phyloP scores from a whole-genome alignment of 2,113 vertebrate genomes.

The Fregetta grallaria region DNA sequence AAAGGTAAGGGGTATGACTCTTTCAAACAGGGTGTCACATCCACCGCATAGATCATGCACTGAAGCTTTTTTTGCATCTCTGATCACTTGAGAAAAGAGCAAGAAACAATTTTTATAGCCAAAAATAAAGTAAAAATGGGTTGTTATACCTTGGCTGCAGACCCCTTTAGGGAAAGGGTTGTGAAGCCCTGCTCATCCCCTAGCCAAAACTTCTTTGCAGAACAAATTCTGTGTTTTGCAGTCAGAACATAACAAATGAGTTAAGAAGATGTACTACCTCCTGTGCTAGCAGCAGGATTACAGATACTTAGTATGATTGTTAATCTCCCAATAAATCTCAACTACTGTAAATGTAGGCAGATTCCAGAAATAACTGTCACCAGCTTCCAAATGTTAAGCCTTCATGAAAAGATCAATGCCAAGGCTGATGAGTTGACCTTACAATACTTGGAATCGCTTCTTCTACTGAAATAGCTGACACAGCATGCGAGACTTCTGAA shows the following conservation, averaged over 20 bases:
- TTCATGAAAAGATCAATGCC: background rate
- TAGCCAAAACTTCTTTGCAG: background rate
- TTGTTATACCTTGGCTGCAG: background rate
- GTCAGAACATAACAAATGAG: background rate
- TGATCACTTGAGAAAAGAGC: background rate
- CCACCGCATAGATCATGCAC: background rate
- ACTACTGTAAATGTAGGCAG: background rate
- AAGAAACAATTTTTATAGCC: background rate
- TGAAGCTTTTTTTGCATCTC: background rate
- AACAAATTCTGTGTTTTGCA: background rate
- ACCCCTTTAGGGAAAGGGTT: background rate
- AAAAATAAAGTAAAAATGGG: background rate
- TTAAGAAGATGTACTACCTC: background rate
- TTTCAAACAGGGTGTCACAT: background rate
- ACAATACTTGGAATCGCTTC: background rate
- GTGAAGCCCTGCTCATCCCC: background rate
- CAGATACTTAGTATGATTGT: background rate
- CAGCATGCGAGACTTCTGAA: background rate
- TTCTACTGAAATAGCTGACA: background rate
- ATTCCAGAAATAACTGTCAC: background rate
- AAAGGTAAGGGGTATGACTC: background rate
- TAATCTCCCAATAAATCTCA: background rate
- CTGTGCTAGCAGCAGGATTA: background rate
- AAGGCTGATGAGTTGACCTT: background rate
- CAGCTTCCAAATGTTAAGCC: background rate